Base-by-base conservation (phyloP, 2,113 vertebrate species). In the Entomyzon cyanotis region DNA sequence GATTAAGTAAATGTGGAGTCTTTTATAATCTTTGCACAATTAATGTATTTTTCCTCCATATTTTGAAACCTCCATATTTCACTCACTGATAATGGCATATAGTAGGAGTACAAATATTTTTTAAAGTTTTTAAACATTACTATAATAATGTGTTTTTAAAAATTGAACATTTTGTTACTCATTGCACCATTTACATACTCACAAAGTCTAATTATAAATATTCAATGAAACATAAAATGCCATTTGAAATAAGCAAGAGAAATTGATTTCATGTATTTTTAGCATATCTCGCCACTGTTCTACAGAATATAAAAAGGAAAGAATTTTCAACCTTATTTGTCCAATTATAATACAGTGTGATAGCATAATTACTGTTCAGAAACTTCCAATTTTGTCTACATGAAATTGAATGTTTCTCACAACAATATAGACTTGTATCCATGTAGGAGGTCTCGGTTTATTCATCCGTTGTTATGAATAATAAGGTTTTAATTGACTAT, bases 351-450 rank as follows among this genome's bases (percentile, higher is more conserved):
- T 14, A 33, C 10, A 63, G 39, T 76, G 30, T 44, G 84, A 87
- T 92, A 94, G 18, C 13, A 59, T 80, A 95, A 89, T 85, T 92
- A 76, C 25, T 78, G 19, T 60, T 80, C 49, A 92, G 87, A 87
- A 92, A 59, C 39, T 83, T 90, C 33, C 42, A 69, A 12, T 83
- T 83, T 62, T 73, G 14, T 81, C 41, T 69, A 62, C 73, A 81
- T 2, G 2, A 84, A 95, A 94, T 23, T 17, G 41, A 68, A 64
- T 46, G 63, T 81, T 60, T 62, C 27, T 68, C 67, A 44, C 19
- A 92, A 47, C 25, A 84, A 39, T 65, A 65, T 5, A 55, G 30
- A 64, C 53, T 84, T 76, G 15, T 52, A 90, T 39, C 14, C 39
- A 62, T 27, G 19, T 73, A 59, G 58, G 47, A 70, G 28, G 35